Evolutionary conservation across 2,113 vertebrate species (phyloP).

Genomic region (Globicephala melas): DNA sequence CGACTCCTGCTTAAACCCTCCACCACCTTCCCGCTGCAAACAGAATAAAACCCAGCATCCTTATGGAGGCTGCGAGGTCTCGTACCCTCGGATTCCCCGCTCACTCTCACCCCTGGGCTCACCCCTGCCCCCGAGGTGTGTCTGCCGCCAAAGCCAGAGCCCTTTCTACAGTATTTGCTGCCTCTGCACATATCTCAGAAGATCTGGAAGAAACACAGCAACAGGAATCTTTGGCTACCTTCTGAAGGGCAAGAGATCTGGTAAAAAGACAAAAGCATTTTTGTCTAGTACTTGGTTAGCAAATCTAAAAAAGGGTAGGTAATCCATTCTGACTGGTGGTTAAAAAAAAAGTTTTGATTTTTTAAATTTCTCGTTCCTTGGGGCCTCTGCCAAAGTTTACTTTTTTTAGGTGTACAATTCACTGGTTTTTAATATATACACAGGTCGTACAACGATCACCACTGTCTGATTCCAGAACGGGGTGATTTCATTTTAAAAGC

Average conservation of each 20-base stretch:
- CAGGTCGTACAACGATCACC: not conserved
- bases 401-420: not conserved
- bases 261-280: not conserved
- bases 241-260: not conserved
- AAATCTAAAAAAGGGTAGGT: not conserved
- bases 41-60: not conserved
- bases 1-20: too few relatives aligned
- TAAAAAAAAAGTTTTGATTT: not conserved
- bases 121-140: not conserved
- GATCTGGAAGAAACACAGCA: not conserved
- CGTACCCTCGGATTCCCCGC: not conserved
- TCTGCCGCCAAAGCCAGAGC: not conserved
- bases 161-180: not conserved
- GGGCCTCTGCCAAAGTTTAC: not conserved
- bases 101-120: not conserved
- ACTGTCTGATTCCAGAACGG: not conserved
- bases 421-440: not conserved
- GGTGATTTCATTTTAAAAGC: not conserved
- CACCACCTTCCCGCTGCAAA: not conserved
- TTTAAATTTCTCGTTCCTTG: not conserved
- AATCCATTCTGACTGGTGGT: not conserved
- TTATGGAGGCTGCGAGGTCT: not conserved
- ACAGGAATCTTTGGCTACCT: not conserved
- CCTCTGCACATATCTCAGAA: not conserved
- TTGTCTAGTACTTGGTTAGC: not conserved